Percentiles rank a stretch among this genome's conserved stretches.
phyloP scores from a whole-genome alignment of 2,888 invertebrate genomes.

The Phengaris alcon region DNA sequence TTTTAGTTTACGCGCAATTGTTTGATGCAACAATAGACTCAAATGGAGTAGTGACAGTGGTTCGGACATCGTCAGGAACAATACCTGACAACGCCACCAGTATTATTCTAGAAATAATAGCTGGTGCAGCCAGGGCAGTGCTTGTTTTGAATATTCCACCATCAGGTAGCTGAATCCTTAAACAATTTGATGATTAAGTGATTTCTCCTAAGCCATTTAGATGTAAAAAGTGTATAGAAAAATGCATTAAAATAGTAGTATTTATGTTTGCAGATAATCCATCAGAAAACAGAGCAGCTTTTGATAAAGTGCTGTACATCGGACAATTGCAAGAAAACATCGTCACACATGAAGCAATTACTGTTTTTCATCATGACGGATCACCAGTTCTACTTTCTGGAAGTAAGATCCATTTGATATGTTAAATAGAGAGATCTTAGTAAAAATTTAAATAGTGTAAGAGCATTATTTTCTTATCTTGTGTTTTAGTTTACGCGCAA shows the following conservation, averaged over 20 bases:
- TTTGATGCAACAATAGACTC: background rate
- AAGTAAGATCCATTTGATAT: conserved; percentile 38
- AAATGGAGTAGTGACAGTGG: background rate
- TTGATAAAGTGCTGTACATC: conserved; percentile 55
- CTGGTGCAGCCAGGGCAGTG: background rate
- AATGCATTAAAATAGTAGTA: too few species aligned
- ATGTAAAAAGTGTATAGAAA: too few species aligned
- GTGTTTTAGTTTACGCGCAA: background rate
- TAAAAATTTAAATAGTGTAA: too few species aligned
- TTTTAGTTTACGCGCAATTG: background rate
- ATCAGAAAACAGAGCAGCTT: conserved; percentile 41
- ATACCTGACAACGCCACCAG: background rate
- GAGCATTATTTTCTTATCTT: too few species aligned
- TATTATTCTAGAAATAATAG: background rate
- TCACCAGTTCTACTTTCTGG: conserved; percentile 49
- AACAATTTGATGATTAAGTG: background rate
- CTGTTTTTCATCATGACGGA: conserved; percentile 48
- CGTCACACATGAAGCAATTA: conserved; percentile 56
- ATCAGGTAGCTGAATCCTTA: background rate
- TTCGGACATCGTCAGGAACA: background rate
- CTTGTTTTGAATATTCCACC: background rate
- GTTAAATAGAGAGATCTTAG: too few species aligned
- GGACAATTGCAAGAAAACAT: conserved; percentile 48
- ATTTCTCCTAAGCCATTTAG: background rate
- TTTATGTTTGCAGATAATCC: background rate